A percentile compares a stretch with the other conserved stretches of the same genome.
Evolutionary conservation across 2,113 vertebrate species (phyloP).

Genomic region (Platysternon megacephalum): DNA sequence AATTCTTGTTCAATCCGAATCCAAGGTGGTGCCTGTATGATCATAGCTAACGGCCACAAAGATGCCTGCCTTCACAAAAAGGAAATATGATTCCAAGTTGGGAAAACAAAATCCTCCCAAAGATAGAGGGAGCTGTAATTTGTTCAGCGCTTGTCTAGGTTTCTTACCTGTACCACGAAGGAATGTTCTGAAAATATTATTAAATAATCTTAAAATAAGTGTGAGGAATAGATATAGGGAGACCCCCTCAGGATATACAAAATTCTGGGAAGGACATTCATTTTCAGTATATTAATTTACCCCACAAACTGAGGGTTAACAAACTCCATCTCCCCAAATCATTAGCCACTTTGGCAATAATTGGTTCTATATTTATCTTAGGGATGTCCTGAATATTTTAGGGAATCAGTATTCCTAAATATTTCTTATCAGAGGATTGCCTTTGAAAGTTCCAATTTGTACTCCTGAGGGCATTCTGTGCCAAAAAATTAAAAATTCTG

Average conservation of each 20-base stretch:
- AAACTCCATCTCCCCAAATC: not conserved
- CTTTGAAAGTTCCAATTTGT: not conserved
- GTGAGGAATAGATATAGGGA: not conserved
- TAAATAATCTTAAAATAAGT: not conserved
- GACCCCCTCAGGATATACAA: not conserved
- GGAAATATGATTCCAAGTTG: not conserved
- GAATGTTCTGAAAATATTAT: not conserved
- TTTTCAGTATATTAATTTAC: not conserved
- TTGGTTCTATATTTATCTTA: not conserved
- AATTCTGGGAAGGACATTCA: not conserved
- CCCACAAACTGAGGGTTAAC: not conserved
- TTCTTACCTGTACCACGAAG: not conserved
- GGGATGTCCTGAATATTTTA: not conserved
- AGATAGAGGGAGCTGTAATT: not conserved
- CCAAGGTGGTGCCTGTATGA: not conserved
- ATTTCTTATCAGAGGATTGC: not conserved
- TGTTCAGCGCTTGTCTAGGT: not conserved
- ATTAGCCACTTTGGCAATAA: not conserved
- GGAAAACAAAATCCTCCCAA: not conserved
- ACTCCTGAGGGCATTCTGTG: too few species aligned
- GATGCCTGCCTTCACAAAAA: not conserved
- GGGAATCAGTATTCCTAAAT: not conserved
- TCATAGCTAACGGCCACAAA: not conserved
- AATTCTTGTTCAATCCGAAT: not conserved
- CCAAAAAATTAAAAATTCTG: too few species aligned